These are phyloP conservation scores for Lethenteron reissneri DNA, from an alignment of 2,113 vertebrate genomes.

Conservation along the genomic window DNA sequence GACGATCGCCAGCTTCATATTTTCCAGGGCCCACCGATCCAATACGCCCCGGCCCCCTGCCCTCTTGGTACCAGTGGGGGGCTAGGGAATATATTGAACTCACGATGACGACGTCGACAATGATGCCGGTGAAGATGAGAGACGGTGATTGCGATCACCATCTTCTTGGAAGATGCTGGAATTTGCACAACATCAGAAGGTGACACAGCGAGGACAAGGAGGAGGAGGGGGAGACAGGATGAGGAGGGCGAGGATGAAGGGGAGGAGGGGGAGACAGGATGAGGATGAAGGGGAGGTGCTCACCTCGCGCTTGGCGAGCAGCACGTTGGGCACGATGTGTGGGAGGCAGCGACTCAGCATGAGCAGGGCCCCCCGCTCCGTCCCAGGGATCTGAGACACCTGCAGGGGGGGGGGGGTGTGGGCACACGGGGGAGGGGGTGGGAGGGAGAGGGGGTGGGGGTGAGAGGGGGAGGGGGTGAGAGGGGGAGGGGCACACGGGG, in stretches of 20 bases:
- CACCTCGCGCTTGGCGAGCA: constrained; percentile 95
- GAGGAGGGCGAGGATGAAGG: not conserved
- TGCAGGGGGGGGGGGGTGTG: constrained; percentile 15
- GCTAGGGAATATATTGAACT: too few relatives aligned
- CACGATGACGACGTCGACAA: too few relatives aligned
- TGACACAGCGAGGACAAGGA: not conserved
- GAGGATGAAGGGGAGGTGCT: constrained; percentile 12
- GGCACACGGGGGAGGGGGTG: too few relatives aligned
- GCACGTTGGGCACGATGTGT: constrained; percentile 90
- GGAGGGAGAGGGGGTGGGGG: not conserved
- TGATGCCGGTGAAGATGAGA: too few relatives aligned
- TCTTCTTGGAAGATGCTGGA: too few relatives aligned
- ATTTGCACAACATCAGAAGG: too few relatives aligned
- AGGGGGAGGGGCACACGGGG: too few relatives aligned
- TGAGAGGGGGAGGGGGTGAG: not conserved
- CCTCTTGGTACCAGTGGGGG: too few relatives aligned
- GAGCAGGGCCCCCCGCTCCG: constrained; percentile 74
- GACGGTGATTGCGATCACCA: too few relatives aligned
- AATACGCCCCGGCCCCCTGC: too few relatives aligned
- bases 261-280: not conserved
- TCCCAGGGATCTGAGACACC: constrained; percentile 90
- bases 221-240: not conserved
- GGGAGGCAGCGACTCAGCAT: constrained; percentile 95
- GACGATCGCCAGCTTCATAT: too few relatives aligned
- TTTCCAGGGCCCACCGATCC: too few relatives aligned